Conservation (phyloP, 2,797 vertebrate species). For the Cuniculus paca region DNA sequence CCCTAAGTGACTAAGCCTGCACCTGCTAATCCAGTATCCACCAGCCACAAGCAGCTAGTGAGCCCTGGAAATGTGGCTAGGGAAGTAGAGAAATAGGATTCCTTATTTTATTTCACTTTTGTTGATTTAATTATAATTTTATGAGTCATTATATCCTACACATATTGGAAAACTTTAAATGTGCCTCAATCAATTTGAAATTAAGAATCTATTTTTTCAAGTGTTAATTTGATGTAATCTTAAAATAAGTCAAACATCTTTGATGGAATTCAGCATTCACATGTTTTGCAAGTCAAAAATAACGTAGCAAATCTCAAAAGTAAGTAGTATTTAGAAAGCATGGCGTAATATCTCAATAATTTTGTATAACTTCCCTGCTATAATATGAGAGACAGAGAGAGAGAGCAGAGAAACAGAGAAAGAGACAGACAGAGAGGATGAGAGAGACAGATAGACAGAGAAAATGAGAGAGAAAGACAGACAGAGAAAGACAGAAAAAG, state of each 20-base stretch:
- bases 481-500: not conserved
- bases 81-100: not conserved
- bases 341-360: not conserved
- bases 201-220: slow-evolving; percentile 7
- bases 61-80: not conserved
- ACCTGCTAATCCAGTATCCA: not conserved
- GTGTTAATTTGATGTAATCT: not conserved
- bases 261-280: not conserved
- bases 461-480: not conserved
- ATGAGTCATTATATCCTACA: not conserved
- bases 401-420: not conserved
- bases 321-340: not conserved
- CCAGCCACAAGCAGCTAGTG: not conserved
- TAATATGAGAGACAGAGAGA: not conserved
- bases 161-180: not conserved
- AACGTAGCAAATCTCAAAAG: not conserved
- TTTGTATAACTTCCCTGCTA: not conserved
- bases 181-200: not conserved
- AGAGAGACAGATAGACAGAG: not conserved
- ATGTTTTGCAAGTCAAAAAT: not conserved
- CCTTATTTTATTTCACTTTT: not conserved
- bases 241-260: not conserved
- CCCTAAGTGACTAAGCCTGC: not conserved
- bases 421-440: too few species aligned
- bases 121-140: not conserved